A percentile compares a stretch with the other conserved stretches of the same genome.
phyloP scores from a whole-genome alignment of 2,888 invertebrate species.

The Caenorhabditis sp. region DNA sequence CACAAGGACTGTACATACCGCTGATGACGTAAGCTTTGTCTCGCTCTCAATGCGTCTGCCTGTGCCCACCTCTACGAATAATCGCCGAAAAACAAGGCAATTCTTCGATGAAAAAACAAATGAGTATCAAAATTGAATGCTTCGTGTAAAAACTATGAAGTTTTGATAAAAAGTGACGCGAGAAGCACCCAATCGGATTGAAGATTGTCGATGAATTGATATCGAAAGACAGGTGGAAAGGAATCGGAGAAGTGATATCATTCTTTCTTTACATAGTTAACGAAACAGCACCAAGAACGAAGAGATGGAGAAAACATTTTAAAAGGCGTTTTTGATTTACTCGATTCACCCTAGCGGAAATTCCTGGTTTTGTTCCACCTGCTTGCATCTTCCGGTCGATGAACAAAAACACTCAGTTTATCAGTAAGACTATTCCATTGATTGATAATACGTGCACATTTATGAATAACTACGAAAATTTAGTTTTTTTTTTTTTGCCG shows the following conservation, averaged over 20 bases:
- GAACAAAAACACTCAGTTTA: no score
- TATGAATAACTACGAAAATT: constrained; percentile 1
- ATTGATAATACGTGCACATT: no score
- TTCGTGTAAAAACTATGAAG: not conserved
- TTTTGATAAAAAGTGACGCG: constrained; percentile 10
- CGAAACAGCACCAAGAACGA: constrained; percentile 15
- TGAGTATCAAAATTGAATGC: not conserved
- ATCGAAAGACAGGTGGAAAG: constrained; percentile 29
- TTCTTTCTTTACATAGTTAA: constrained; percentile 21
- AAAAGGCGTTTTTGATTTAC: constrained; percentile 3
- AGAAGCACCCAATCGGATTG: constrained; percentile 4
- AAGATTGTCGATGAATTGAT: constrained; percentile 55
- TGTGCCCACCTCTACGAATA: not conserved
- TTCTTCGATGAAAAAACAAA: not conserved
- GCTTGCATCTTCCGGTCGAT: not conserved
- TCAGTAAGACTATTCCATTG: no score
- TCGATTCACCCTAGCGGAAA: constrained; percentile 22
- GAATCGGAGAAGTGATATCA: constrained; percentile 52
- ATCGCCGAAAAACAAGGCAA: not conserved
- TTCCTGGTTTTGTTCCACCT: constrained; percentile 39
- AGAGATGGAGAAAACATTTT: constrained; percentile 2
- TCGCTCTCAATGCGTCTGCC: constrained; percentile 8
- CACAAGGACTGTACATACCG: constrained; percentile 39
- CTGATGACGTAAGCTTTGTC: constrained; percentile 48
- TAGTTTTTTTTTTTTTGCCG: not conserved